These are phyloP conservation scores for Sipha flava DNA, from an alignment of 1,140 invertebrate species.

Conservation along the genomic window DNA sequence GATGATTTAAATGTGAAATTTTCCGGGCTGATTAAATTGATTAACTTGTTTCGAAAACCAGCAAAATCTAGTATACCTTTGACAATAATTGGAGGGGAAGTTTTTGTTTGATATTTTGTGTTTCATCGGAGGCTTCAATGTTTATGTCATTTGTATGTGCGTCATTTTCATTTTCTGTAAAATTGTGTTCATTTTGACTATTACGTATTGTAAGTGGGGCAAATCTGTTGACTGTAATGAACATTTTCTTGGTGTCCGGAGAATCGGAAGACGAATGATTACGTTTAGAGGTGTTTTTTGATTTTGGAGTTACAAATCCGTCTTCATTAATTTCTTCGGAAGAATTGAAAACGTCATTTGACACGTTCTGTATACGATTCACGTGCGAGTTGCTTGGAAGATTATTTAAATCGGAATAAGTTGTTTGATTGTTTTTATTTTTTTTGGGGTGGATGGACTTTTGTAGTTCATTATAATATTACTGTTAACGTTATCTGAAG, in stretches of 20 bases:
- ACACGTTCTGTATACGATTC: neutral
- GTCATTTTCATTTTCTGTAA: neutral
- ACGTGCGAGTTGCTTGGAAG: neutral
- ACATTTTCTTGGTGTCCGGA: no score
- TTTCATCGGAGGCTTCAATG: no score
- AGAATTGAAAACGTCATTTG: neutral
- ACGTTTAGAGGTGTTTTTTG: neutral
- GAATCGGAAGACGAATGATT: no score
- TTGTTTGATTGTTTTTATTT: neutral
- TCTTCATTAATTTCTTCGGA: neutral
- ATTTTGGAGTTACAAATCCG: neutral
- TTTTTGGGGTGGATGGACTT: neutral
- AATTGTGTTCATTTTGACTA: neutral
- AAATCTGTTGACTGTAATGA: neutral
- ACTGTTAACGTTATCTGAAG: neutral
- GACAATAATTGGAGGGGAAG: no score
- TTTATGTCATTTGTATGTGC: neutral
- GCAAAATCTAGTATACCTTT: no score
- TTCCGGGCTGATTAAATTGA: no score
- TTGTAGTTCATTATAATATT: neutral
- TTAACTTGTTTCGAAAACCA: no score
- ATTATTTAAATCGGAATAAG: neutral
- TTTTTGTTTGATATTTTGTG: no score
- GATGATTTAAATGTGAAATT: no score
- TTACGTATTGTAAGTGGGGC: neutral